These are phyloP conservation scores for Lamprotornis superbus DNA, from an alignment of 2,113 vertebrate genomes.

Conservation along the genomic window DNA sequence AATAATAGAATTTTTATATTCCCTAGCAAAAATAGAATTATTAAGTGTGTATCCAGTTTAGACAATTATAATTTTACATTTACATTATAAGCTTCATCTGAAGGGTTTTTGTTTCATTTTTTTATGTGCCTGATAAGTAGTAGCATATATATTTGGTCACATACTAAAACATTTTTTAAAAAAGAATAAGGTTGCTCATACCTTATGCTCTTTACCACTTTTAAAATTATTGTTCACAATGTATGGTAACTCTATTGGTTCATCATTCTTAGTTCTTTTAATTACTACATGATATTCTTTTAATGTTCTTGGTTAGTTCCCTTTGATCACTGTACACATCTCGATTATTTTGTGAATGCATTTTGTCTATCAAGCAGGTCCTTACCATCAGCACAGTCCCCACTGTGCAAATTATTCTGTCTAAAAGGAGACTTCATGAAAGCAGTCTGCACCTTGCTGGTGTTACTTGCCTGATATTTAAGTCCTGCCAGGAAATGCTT, in stretches of 20 bases:
- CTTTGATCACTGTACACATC: neutral
- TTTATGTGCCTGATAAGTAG: neutral
- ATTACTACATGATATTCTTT: fast-evolving
- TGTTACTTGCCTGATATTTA: neutral
- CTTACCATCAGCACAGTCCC: neutral
- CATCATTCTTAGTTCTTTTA: neutral
- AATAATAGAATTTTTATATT: neutral
- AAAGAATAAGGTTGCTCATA: neutral
- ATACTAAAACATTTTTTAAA: neutral
- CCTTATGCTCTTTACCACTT: neutral
- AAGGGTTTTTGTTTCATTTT: fast-evolving
- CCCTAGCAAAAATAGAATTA: neutral
- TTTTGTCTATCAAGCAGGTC: neutral
- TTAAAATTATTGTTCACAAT: neutral
- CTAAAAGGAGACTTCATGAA: neutral
- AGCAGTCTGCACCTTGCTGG: neutral
- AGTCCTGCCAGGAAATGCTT: neutral
- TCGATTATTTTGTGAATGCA: neutral
- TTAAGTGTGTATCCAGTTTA: neutral
- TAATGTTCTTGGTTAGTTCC: neutral
- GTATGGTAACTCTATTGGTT: neutral
- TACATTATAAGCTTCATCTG: neutral
- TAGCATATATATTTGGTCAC: neutral
- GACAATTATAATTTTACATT: neutral
- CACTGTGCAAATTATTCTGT: neutral